Conservation (phyloP, 2,113 vertebrate genomes). For the Colaptes auratus region DNA sequence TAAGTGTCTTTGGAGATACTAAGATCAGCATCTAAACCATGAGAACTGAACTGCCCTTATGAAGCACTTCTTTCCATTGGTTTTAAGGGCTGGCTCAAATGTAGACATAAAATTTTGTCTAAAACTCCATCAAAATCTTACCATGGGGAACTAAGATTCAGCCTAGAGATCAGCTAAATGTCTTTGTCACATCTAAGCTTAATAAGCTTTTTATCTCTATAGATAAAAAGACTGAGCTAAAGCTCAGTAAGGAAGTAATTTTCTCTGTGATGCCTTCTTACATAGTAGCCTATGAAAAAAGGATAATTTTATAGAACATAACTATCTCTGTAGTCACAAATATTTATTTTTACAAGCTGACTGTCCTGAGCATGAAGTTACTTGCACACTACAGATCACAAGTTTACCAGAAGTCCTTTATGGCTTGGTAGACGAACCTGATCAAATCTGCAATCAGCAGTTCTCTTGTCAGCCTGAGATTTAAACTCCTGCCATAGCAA, state of each 20-base stretch:
- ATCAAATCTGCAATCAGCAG: background rate
- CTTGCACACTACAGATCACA: background rate
- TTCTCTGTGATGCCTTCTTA: background rate
- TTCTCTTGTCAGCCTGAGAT: background rate
- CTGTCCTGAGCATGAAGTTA: background rate
- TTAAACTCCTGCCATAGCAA: background rate
- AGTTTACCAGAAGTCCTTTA: background rate
- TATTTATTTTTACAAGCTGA: background rate
- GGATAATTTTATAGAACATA: background rate
- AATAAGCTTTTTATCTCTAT: background rate
- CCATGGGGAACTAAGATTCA: background rate
- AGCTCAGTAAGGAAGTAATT: background rate
- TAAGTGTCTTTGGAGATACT: background rate
- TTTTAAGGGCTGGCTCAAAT: background rate
- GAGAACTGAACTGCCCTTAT: background rate
- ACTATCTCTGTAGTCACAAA: background rate
- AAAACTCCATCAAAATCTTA: background rate
- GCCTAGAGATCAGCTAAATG: background rate
- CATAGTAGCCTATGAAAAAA: background rate
- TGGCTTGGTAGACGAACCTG: background rate
- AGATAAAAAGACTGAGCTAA: background rate
- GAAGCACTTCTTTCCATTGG: background rate
- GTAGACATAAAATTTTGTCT: background rate
- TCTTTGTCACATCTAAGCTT: background rate
- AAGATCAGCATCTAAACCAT: background rate